Base-by-base conservation (phyloP, 92 coral and sea anemone species). In the Zoanthus sansibaricus region DNA sequence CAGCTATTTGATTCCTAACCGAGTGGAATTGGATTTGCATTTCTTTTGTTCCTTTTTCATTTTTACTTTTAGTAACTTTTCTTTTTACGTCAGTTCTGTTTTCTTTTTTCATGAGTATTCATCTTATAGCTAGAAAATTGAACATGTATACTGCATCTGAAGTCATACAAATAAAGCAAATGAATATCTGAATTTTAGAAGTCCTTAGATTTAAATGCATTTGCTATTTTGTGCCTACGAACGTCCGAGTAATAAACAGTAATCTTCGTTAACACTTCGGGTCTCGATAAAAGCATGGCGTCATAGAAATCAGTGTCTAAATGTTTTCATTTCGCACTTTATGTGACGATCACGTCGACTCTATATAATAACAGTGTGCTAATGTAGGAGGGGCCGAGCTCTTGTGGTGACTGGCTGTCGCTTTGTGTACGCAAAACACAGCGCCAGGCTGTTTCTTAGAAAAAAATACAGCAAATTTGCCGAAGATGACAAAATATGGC, bases 401-500 rank as follows among this genome's bases (percentile, higher is more conserved):
- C 45, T 33, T 69, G 16, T 33, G 5, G 6, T 46, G 11, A 66
- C 61, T 47, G 47, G 45, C 46, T 49, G 48, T 54, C 30, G 69
- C 1, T 62, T 54, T 54, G 21, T 76, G 82, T 42, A 51, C 30
- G 48, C 82, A 76, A 51, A 46, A 18, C 12, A 46, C 59, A 80
- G 10, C 70, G 14, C 58, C 16, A 66, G 46, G 61, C 61, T 18
- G 75, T 52, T 47, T 66, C 55, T 30, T 47, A 20, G 62, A 31
- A n/a, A 66, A 44, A 20, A 67, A 20, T 47, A 14, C 74, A 66
- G 25, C 42, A 79, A 67, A 33, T 69, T 78, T 64, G 56, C 83
- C 72, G 71, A 78, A 80, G 62, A 80, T 80, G 85, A 45, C 85
- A 44, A 80, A 70, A 64, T 80, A 80, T 80, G 85, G 85, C 85